Evolutionary conservation across 2,113 vertebrate species (phyloP), one percentile per base, ranked within the genome.

Genomic region (Regulus satrapa): DNA sequence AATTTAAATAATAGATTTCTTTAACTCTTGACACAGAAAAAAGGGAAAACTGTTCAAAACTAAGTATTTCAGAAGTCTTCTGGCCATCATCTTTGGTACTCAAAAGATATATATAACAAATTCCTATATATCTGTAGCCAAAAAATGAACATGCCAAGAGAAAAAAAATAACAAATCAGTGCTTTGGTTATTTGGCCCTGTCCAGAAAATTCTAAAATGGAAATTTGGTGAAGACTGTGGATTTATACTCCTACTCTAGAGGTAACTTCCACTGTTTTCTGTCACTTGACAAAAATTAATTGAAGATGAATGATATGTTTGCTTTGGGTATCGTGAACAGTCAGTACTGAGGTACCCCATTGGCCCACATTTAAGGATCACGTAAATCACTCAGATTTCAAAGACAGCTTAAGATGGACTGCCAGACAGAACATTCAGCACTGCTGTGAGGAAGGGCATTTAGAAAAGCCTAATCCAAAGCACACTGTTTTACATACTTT

Each of bases 401-500:
- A 88, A 96, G 85, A 79, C 21, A 76, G 45, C 66, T 93, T 63
- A 94, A 71, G 72, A 94, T 25, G 41, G 74, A 59, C 51, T 89
- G 61, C 34, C 78, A 90, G 48, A 71, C 62, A 94, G 67, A 89
- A 81, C 55, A 89, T 52, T 83, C 32, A 55, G 55, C 55, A 52
- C 61, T 31, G 16, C 62, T 83, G 66, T 59, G 54, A 95, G 61
- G 68, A 95, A 89, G 66, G 64, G 8, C 71, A 90, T 81, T 73
- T 55, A 68, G 86, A 89, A 78, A 85, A 83, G 19, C 52, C 34
- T 94, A 85, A 91, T 86, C 48, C 31, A 34, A 89, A 91, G 51
- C 78, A 94, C 82, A 84, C 45, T 86, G 67, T 84, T 94, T 75
- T 84, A 95, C 78, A 63, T 89, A 94, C 78, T 85, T 85, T 64